phyloP scores from a whole-genome alignment of 2,113 vertebrate genomes.

The Alouatta palliata region DNA sequence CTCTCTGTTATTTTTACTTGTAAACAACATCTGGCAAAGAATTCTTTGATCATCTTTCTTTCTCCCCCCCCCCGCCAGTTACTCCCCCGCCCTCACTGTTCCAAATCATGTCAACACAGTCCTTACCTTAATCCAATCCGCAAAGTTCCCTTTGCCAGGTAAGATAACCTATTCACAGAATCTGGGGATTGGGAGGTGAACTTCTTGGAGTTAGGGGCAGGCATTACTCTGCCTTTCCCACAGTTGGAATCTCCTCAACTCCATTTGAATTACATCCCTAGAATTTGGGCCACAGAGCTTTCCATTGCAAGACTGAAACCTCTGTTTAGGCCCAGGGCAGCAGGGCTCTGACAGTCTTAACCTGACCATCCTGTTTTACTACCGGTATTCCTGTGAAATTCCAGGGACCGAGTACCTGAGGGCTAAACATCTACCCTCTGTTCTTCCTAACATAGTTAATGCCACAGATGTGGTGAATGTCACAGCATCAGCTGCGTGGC shows the following conservation, averaged over 20 bases:
- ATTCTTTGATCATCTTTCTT: rapidly evolving
- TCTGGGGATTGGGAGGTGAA: background rate
- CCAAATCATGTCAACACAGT: rapidly evolving
- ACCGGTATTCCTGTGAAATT: rapidly evolving
- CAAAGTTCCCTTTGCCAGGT: background rate
- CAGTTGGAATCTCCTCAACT: background rate
- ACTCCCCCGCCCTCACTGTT: background rate
- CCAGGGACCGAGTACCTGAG: background rate
- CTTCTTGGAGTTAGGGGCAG: rapidly evolving
- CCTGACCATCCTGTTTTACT: background rate
- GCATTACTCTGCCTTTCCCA: background rate
- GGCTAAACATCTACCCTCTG: background rate
- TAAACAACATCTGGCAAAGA: background rate
- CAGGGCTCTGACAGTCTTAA: background rate
- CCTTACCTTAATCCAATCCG: rapidly evolving
- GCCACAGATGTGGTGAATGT: background rate
- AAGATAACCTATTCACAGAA: rapidly evolving
- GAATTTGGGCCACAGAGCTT: background rate
- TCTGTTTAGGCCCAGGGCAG: background rate
- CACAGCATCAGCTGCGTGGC: background rate
- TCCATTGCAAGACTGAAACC: rapidly evolving
- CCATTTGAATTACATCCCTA: rapidly evolving
- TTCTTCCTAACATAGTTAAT: too few relatives aligned
- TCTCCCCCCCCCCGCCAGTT: background rate
- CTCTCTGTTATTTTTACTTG: background rate